A percentile compares a stretch with the other conserved stretches of the same genome.
Conservation (phyloP, 2,888 invertebrate genomes). For the Drosophila atripex region DNA sequence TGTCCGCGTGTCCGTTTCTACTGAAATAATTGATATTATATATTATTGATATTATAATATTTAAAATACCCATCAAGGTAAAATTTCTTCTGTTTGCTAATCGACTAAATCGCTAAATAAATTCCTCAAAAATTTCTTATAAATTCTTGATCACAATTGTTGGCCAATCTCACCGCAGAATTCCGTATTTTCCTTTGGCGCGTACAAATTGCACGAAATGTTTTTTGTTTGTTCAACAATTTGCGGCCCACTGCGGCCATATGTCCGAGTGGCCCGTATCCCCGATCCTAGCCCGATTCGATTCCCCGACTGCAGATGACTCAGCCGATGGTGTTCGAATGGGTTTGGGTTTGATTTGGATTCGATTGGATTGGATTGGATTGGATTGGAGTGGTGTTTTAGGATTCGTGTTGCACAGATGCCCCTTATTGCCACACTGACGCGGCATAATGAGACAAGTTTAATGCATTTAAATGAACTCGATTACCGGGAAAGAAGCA, state of each 20-base stretch:
- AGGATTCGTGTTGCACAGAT: constrained; percentile 17
- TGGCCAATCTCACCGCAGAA: constrained; percentile 4
- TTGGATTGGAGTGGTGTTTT: constrained; percentile 25
- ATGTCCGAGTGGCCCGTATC: constrained; percentile 36
- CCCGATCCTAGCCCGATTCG: not conserved
- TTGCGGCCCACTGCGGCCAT: constrained; percentile 63
- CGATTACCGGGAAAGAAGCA: constrained; percentile 49
- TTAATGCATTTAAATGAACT: constrained; percentile 73
- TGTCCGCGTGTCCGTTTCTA: too few relatives aligned
- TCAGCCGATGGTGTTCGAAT: constrained; percentile 34
- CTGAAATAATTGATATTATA: too few relatives aligned
- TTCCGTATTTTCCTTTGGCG: constrained; percentile 35
- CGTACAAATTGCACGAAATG: constrained; percentile 58
- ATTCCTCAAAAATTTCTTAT: not conserved
- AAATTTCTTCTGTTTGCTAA: too few relatives aligned
- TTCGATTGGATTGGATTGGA: constrained; percentile 23
- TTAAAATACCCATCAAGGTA: too few relatives aligned
- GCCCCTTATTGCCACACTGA: constrained; percentile 6
- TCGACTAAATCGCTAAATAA: not conserved
- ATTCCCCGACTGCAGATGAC: constrained; percentile 21
- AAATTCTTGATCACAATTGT: constrained; percentile 10
- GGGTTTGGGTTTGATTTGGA: constrained; percentile 5
- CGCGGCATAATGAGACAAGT: constrained; percentile 38
- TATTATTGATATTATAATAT: too few relatives aligned
- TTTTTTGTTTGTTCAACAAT: constrained; percentile 58